phyloP scores from a whole-genome alignment of 2,113 vertebrate genomes.

The Leptodactylus fuscus region DNA sequence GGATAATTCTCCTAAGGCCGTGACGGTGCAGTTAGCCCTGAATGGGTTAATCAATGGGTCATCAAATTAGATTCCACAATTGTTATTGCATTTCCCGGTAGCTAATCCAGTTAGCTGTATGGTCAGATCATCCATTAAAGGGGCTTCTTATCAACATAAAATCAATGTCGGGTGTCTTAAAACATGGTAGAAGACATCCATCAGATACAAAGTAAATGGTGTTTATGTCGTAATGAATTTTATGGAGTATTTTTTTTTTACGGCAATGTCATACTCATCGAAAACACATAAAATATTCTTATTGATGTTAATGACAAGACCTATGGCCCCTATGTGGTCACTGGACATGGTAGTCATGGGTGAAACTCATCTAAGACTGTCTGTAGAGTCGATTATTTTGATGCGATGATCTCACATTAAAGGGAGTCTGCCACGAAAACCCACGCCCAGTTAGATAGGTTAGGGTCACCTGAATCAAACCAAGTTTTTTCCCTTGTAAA shows the following conservation, averaged over 20 bases:
- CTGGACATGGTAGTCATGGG: no score
- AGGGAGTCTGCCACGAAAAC: no score
- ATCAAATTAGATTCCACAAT: slow-evolving; percentile 43
- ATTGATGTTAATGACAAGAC: no score
- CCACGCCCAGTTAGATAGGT: no score
- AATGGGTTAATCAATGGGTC: slow-evolving; percentile 33
- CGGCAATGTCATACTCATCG: not conserved
- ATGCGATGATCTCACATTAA: no score
- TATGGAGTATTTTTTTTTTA: not conserved
- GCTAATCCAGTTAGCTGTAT: slow-evolving; percentile 42
- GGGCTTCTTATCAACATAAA: slow-evolving; percentile 33
- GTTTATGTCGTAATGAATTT: not conserved
- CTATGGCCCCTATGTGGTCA: no score
- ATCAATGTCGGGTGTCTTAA: slow-evolving; percentile 42
- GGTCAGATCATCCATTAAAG: slow-evolving; percentile 38
- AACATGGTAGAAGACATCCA: not conserved
- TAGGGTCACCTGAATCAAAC: no score
- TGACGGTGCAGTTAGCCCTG: not conserved
- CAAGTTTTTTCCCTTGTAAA: no score
- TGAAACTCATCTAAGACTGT: no score
- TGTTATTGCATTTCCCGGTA: slow-evolving; percentile 8
- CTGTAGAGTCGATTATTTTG: no score
- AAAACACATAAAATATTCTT: no score
- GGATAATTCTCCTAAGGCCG: no score
- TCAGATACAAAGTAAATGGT: not conserved